Conservation (phyloP, 2,797 vertebrate genomes). For the Acestrorhynchus altus region DNA sequence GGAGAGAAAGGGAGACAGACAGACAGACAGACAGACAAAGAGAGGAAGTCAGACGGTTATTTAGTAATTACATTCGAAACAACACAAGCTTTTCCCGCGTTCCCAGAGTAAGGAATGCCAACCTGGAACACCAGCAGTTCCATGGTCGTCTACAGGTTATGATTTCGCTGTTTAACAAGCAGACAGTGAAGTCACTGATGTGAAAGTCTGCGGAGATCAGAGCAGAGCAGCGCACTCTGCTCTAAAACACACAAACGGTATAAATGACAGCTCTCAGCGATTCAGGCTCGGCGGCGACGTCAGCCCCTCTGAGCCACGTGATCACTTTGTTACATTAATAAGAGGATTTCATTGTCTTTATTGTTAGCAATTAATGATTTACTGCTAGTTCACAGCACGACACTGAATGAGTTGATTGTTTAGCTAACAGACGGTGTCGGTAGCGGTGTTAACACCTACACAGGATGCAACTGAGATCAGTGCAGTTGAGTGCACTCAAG, state of each 20-base stretch:
- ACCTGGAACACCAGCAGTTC: too few relatives aligned
- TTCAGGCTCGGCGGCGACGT: neutral
- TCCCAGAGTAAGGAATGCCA: too few relatives aligned
- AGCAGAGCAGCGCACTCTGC: slow-evolving; percentile 17
- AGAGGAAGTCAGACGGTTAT: too few relatives aligned
- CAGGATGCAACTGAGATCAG: neutral
- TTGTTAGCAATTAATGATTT: neutral
- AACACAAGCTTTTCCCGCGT: too few relatives aligned
- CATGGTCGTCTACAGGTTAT: neutral
- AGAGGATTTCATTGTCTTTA: slow-evolving; percentile 5
- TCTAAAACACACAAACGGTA: slow-evolving; percentile 20
- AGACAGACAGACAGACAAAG: neutral
- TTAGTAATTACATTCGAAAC: too few relatives aligned
- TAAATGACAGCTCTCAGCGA: slow-evolving; percentile 6
- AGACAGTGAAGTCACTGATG: slow-evolving; percentile 24
- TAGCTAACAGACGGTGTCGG: slow-evolving; percentile 21
- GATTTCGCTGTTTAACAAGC: slow-evolving; percentile 35
- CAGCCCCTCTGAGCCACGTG: neutral
- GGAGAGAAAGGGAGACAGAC: neutral
- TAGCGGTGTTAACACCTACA: slow-evolving; percentile 7
- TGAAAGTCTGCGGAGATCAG: slow-evolving; percentile 19
- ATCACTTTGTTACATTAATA: neutral
- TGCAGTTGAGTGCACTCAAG: neutral
- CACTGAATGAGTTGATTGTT: slow-evolving; percentile 10
- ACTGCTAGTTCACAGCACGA: neutral